Conservation (phyloP, 2,888 invertebrate species). For the Lasioglossum lativentre region DNA sequence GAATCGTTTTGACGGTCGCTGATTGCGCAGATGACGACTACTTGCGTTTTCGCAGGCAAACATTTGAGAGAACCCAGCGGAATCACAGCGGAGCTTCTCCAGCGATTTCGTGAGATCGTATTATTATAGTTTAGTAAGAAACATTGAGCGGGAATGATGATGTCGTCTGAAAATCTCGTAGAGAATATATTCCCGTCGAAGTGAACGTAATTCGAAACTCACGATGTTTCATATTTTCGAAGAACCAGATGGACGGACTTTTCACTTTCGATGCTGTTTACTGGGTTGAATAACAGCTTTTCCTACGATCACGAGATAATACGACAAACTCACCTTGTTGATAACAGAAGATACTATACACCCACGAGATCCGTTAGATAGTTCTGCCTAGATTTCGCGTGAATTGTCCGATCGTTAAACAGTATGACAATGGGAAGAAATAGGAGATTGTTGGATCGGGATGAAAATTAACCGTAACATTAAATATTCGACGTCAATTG, state of each 20-base stretch:
- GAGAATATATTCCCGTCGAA: too few species aligned
- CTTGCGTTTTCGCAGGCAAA: background rate
- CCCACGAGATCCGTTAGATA: background rate
- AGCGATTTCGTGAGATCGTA: background rate
- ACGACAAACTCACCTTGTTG: too few species aligned
- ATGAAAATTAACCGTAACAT: constrained; percentile 33
- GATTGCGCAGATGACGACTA: background rate
- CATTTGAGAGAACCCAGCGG: background rate
- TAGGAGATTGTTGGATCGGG: constrained; percentile 16
- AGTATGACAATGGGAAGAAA: constrained; percentile 1
- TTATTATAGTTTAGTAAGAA: constrained; percentile 15
- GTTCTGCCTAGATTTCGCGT: background rate
- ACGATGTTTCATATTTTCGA: too few species aligned
- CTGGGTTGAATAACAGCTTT: constrained; percentile 14
- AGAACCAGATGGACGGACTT: background rate
- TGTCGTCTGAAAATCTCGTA: constrained; percentile 3
- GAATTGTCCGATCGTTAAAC: constrained; percentile 12
- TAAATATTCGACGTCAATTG: constrained; percentile 56
- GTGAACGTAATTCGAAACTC: too few species aligned
- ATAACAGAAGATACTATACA: background rate
- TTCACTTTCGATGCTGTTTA: constrained; percentile 10
- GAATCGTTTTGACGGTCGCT: constrained; percentile 19
- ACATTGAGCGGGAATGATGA: constrained; percentile 25
- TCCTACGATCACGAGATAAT: background rate
- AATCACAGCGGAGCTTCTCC: background rate